Percentiles rank a stretch among this genome's conserved stretches.
Evolutionary conservation across 2,888 invertebrate species (phyloP).

Genomic region (Synergus japonicus): DNA sequence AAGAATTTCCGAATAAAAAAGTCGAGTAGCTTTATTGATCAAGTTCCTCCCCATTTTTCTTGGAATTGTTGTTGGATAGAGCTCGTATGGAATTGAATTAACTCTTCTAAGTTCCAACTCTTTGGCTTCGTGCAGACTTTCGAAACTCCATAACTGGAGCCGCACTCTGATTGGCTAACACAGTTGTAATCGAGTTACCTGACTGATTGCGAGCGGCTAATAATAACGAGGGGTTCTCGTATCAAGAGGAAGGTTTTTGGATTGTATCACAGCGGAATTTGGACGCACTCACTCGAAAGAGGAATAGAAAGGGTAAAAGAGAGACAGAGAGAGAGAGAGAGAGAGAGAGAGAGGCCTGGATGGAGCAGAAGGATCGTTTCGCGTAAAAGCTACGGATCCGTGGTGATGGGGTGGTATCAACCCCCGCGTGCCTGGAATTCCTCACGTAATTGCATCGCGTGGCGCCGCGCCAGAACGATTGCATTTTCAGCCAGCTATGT

Average conservation of each 20-base stretch:
- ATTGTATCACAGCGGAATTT: constrained; percentile 63
- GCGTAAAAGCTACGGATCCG: constrained; percentile 51
- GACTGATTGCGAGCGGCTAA: constrained; percentile 66
- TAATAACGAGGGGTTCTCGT: constrained; percentile 59
- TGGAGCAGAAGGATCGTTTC: constrained; percentile 51
- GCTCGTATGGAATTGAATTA: constrained; percentile 24
- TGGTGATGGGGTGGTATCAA: constrained; percentile 63
- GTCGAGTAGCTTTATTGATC: constrained; percentile 13
- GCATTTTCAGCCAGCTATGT: constrained; percentile 61
- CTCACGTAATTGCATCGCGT: constrained; percentile 73
- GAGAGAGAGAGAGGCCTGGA: constrained; percentile 42
- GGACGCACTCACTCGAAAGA: constrained; percentile 34
- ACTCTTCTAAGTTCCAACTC: constrained; percentile 33
- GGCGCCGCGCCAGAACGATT: constrained; percentile 68
- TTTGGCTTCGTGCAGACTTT: constrained; percentile 38
- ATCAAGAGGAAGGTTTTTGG: constrained; percentile 50
- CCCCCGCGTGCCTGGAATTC: constrained; percentile 73
- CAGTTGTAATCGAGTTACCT: constrained; percentile 67
- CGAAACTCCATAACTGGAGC: constrained; percentile 48
- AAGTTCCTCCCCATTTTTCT: constrained; percentile 14
- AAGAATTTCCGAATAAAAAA: neutral
- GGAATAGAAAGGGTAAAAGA: constrained; percentile 41
- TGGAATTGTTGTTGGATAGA: constrained; percentile 3
- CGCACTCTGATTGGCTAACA: constrained; percentile 63
- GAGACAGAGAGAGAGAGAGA: constrained; percentile 38